Evolutionary conservation across 2,113 vertebrate genomes (phyloP).

Genomic region (Sciurus niger): DNA sequence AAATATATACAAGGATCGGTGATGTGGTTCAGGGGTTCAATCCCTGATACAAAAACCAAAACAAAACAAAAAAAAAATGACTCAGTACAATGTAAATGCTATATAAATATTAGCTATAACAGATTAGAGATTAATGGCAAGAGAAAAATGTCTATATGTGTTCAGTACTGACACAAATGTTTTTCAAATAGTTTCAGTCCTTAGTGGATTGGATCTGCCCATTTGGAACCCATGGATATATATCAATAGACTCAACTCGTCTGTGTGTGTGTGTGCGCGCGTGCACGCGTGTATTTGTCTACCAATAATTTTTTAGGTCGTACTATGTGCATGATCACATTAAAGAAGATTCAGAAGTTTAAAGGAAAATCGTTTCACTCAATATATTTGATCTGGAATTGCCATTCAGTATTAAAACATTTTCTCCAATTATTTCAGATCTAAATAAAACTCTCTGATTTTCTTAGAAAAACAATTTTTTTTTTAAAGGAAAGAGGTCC

Average conservation of each 20-base stretch:
- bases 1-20: too few relatives aligned
- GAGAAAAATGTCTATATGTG: too few relatives aligned
- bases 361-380: conserved; percentile 27
- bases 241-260: neutral
- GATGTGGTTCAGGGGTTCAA: too few relatives aligned
- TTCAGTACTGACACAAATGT: neutral
- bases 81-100: neutral
- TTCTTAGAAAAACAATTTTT: neutral
- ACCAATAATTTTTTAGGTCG: neutral
- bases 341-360: neutral
- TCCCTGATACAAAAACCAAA: too few relatives aligned
- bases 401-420: neutral
- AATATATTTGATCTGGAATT: neutral
- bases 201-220: neutral
- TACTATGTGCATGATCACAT: neutral
- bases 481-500: neutral
- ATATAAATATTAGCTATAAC: neutral
- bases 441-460: neutral
- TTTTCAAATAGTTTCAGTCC: neutral
- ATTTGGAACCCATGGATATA: neutral
- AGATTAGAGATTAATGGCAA: neutral
- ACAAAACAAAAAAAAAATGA: too few relatives aligned
- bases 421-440: neutral
- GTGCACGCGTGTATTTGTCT: neutral
- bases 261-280: neutral